phyloP scores from a whole-genome alignment of 2,113 vertebrate genomes.

The Petrocephalus microphthalmus region DNA sequence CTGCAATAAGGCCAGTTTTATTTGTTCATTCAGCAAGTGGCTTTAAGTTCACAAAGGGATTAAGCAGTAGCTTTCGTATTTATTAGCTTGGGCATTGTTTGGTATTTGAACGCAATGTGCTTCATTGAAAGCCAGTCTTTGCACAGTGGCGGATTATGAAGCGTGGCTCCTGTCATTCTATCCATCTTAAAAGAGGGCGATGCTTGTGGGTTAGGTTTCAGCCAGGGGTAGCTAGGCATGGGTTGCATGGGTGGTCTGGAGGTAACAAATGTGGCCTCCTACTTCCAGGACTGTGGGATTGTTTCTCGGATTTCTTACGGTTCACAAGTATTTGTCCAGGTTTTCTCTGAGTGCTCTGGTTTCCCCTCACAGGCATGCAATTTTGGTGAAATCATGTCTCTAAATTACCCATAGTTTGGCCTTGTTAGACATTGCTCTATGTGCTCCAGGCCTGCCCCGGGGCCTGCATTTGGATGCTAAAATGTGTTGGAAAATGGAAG shows the following conservation, averaged over 20 bases:
- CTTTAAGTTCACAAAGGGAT: neutral
- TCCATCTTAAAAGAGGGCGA: neutral
- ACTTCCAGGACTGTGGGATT: neutral
- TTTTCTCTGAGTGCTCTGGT: neutral
- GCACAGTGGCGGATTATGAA: neutral
- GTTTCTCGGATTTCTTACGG: neutral
- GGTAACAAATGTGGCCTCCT: neutral
- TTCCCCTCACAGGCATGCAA: neutral
- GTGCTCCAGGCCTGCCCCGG: neutral
- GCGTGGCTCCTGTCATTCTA: neutral
- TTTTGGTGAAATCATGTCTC: neutral
- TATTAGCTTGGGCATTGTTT: neutral
- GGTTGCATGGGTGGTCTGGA: neutral
- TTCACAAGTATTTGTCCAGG: neutral
- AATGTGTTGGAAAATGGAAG: neutral
- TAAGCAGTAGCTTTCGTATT: neutral
- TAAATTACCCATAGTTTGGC: neutral
- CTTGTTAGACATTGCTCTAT: neutral
- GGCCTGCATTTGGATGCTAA: neutral
- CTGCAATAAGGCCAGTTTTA: neutral
- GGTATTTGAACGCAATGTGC: neutral
- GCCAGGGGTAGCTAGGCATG: neutral
- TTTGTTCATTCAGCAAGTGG: neutral
- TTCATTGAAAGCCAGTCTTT: too few species aligned
- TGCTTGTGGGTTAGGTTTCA: neutral